Base-by-base conservation (phyloP, 2,113 vertebrate species). In the Malurus cyaneus region DNA sequence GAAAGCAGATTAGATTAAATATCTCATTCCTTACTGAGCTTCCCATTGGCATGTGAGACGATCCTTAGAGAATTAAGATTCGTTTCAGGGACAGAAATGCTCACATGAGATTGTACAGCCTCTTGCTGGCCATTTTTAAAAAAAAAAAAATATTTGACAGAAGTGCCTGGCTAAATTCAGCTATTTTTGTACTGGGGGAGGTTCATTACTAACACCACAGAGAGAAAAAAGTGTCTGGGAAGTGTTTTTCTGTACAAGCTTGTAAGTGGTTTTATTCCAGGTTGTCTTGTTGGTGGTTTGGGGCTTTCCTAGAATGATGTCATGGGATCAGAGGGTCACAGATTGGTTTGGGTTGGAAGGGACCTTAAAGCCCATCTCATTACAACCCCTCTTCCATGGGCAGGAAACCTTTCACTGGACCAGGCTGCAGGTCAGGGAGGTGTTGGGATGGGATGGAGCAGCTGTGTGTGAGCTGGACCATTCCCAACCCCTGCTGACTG, bases 1-100 rank as follows among this genome's bases (percentile, higher is more conserved):
- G 89, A 94, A 82, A 96, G 84, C 79, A 95, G 94, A 96, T 95
- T 80, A 92, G 92, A 89, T 96, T 93, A 94, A 95, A 88, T 76
- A 88, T 31, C 87, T 89, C 89, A 89, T 94, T 47, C 71, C 71
- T 91, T 88, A 44, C 62, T 57, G 66, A 89, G 93, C 85, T 96
- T 90, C 91, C 59, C 86, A 62, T 52, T 92, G 91, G 82, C 89
- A 87, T 72, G 46, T 44, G 91, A 92, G 94, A 52, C 0, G 6
- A 59, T 94, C 93, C 93, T 95, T 86, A 11, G 70, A 57, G 95
- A 94, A 85, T 89, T 74, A 57, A 81, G 81, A 82, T 89, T 81
- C 82, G 89, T 94, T 78, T 72, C 66, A 24, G 74, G 4, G 19
- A 31, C 84, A 93, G 78, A 73, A 94, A 54, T 11, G 61, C 85